Evolutionary conservation across 1,140 invertebrate species (phyloP).

Genomic region (Liolophura sinensis): DNA sequence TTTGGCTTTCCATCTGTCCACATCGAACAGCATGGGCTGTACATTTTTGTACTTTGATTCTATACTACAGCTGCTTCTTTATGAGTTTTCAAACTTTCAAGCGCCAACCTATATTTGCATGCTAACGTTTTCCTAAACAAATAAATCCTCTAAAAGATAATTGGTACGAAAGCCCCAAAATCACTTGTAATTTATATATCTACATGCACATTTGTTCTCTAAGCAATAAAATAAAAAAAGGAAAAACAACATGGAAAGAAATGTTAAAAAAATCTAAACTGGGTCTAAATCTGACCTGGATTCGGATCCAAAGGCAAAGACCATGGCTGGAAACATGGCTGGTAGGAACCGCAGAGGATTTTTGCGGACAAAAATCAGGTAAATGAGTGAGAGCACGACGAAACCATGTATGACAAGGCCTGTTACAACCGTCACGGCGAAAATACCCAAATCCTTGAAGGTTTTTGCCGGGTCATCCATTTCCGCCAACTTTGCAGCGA

Average conservation of each 20-base stretch:
- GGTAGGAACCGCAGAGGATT: constrained; percentile 48
- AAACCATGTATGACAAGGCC: constrained; percentile 52
- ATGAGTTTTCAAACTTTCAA: too few species aligned
- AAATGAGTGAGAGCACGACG: constrained; percentile 51
- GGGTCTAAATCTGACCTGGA: constrained; percentile 49
- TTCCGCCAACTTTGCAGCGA: constrained; percentile 85
- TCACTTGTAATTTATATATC: too few species aligned
- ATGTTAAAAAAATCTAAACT: background rate
- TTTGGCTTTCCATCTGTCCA: too few species aligned
- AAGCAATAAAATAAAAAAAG: background rate
- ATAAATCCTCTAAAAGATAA: too few species aligned
- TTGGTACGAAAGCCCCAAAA: too few species aligned
- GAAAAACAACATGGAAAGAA: background rate
- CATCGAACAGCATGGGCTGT: too few species aligned
- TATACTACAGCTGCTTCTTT: too few species aligned
- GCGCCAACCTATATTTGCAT: too few species aligned
- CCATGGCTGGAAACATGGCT: constrained; percentile 46
- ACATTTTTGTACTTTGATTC: too few species aligned
- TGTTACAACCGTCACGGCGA: constrained; percentile 49
- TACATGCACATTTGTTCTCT: background rate
- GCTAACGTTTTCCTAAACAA: too few species aligned
- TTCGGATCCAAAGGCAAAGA: constrained; percentile 54
- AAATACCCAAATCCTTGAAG: constrained; percentile 44
- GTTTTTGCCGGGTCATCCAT: constrained; percentile 69
- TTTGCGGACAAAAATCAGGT: constrained; percentile 44